Conservation (phyloP, 1,140 invertebrate genomes). For the Melanaphis sacchari region DNA sequence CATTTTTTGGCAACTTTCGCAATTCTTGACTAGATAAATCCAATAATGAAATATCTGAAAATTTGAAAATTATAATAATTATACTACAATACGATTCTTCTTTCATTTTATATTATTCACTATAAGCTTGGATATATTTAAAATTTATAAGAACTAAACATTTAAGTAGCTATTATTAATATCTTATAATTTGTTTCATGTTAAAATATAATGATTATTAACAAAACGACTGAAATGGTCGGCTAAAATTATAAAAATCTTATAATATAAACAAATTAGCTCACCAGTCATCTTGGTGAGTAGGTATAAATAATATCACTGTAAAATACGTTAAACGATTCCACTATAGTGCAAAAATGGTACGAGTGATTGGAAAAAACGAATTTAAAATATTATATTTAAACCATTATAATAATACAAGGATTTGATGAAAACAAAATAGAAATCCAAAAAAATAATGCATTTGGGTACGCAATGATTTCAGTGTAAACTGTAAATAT, state of each 20-base stretch:
- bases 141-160: background rate
- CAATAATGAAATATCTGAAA: slow-evolving; percentile 59
- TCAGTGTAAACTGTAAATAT: background rate
- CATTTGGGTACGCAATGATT: background rate
- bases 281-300: background rate
- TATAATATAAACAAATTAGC: background rate
- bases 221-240: background rate
- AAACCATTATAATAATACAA: background rate
- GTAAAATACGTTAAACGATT: background rate
- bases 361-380: background rate
- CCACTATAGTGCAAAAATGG: background rate
- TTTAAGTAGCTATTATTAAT: background rate
- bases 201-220: background rate
- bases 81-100: background rate
- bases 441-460: background rate
- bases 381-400: background rate
- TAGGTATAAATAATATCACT: background rate
- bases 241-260: background rate
- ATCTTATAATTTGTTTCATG: background rate
- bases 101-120: background rate
- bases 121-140: background rate
- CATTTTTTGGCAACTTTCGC: slow-evolving; percentile 64
- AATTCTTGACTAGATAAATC: slow-evolving; percentile 65
- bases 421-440: background rate
- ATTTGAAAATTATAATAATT: background rate